phyloP scores from a whole-genome alignment of 2,888 invertebrate species.

The Drosophila diplacantha region DNA sequence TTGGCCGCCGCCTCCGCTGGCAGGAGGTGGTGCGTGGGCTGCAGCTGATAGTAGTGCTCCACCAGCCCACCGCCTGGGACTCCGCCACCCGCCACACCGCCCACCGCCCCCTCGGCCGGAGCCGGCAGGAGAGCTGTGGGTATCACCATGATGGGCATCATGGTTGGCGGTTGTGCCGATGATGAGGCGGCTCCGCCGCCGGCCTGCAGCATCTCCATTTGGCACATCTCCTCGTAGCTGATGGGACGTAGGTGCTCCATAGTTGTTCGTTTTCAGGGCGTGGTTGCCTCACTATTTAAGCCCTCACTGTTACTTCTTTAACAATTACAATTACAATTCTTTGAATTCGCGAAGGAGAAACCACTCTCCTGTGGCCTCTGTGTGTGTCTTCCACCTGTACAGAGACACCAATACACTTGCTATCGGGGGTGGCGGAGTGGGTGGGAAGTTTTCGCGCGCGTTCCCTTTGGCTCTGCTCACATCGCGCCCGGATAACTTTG shows the following conservation, averaged over 20 bases:
- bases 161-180: conserved; percentile 61
- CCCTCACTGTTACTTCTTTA: conserved; percentile 18
- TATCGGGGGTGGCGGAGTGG: conserved; percentile 19
- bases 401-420: conserved; percentile 13
- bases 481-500: conserved; percentile 38
- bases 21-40: conserved; percentile 73
- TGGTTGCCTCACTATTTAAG: conserved; percentile 21
- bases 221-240: conserved; percentile 76
- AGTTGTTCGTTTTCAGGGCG: conserved; percentile 39
- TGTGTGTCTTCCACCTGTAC: conserved; percentile 31
- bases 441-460: conserved; percentile 60
- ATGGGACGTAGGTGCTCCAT: conserved; percentile 75
- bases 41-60: conserved; percentile 74
- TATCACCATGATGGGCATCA: conserved; percentile 77
- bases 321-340: conserved; percentile 7
- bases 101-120: conserved; percentile 29
- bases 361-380: not conserved
- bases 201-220: conserved; percentile 75
- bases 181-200: conserved; percentile 43
- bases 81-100: conserved; percentile 22
- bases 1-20: conserved; percentile 50
- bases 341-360: not conserved
- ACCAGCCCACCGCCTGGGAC: conserved; percentile 33
- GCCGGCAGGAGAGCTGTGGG: conserved; percentile 72
- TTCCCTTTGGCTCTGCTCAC: conserved; percentile 51